Percentiles rank a stretch among this genome's conserved stretches.
phyloP scores from a whole-genome alignment of 2,113 vertebrate species.

The Solea senegalensis region DNA sequence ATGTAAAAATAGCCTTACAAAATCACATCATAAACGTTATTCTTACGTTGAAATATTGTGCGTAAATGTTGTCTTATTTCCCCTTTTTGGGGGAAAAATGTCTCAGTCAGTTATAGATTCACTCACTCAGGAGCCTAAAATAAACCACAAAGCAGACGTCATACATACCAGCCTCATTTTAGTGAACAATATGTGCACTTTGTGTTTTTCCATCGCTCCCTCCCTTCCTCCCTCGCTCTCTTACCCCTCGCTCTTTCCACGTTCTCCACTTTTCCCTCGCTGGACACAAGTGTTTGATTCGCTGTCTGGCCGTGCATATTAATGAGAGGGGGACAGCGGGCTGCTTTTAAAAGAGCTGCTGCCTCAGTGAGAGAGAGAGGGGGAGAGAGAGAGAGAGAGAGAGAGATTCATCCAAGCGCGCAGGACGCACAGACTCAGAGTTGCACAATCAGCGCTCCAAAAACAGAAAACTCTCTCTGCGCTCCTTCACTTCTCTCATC shows the following conservation, averaged over 20 bases:
- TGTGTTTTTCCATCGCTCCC: neutral
- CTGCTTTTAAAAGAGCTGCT: constrained; percentile 87
- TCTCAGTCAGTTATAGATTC: neutral
- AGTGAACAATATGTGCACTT: constrained; percentile 8
- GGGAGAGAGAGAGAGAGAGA: constrained; percentile 23
- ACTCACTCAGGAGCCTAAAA: neutral
- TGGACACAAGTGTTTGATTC: constrained; percentile 82
- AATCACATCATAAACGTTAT: too few species aligned
- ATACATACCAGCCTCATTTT: constrained; percentile 1
- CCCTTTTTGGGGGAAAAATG: neutral
- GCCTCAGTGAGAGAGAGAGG: constrained; percentile 31
- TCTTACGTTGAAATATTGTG: too few species aligned
- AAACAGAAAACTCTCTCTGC: constrained; percentile 10
- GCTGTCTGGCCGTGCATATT: constrained; percentile 91
- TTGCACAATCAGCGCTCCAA: constrained; percentile 61
- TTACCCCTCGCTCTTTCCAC: constrained; percentile 11
- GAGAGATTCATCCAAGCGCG: constrained; percentile 44
- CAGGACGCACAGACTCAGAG: constrained; percentile 53
- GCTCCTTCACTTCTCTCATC: constrained; percentile 6
- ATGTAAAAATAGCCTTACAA: too few species aligned
- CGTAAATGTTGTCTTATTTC: too few species aligned
- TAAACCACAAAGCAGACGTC: constrained; percentile 14
- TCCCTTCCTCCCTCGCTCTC: neutral
- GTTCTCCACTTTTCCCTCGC: constrained; percentile 48
- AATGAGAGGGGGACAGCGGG: constrained; percentile 89